Evolutionary conservation across 2,797 vertebrate genomes (phyloP).

Genomic region (Sebastes minor): DNA sequence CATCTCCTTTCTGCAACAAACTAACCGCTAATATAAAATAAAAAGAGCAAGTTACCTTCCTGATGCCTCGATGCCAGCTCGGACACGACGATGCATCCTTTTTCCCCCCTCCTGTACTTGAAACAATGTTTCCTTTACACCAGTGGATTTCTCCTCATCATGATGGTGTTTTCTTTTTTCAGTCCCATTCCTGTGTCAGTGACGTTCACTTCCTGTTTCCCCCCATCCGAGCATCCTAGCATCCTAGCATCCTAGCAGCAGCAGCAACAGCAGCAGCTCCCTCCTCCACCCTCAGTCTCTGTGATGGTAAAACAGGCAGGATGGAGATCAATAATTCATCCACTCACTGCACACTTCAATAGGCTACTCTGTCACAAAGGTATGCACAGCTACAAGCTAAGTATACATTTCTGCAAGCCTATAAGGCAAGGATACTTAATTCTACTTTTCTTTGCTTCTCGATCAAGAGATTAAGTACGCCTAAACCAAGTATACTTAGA

Average conservation of each 20-base stretch:
- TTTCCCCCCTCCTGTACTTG: background rate
- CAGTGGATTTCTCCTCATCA: conserved; percentile 56
- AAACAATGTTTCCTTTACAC: conserved; percentile 28
- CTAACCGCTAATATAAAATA: background rate
- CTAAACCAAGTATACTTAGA: no score
- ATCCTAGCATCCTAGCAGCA: no score
- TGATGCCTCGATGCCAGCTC: conserved; percentile 67
- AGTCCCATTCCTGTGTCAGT: conserved; percentile 76
- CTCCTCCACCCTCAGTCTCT: background rate
- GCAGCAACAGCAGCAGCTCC: background rate
- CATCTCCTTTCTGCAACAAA: background rate
- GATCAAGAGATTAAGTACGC: no score
- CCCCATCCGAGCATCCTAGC: conserved; percentile 1
- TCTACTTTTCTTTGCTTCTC: no score
- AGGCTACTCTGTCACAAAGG: no score
- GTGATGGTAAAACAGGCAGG: background rate
- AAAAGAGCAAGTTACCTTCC: conserved; percentile 62
- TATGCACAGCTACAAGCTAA: no score
- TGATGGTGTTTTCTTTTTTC: conserved; percentile 58
- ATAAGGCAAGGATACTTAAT: no score
- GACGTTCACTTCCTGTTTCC: conserved; percentile 83
- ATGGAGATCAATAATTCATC: conserved; percentile 44
- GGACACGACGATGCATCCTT: conserved; percentile 72
- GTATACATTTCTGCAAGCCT: no score
- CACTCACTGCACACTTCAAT: background rate